Evolutionary conservation across 2,113 vertebrate species (phyloP), one percentile per base, ranked within the genome.

Genomic region (Dasyprocta punctata): DNA sequence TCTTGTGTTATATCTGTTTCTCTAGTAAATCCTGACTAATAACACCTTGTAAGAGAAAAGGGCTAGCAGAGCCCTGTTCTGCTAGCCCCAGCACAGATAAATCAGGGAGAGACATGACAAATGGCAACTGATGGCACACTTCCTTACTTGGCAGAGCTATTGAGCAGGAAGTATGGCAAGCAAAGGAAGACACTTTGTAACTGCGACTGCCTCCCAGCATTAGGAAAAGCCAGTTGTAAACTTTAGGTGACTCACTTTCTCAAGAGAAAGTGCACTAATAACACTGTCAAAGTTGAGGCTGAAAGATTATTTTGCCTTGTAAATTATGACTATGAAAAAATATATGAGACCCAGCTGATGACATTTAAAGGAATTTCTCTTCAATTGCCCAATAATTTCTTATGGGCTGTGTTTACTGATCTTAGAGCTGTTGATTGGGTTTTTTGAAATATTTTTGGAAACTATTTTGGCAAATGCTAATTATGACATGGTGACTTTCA

Each of bases 311-410:
- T 97, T 92, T 73, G 52, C 1, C 38, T 94, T 86, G 69, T 82
- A 36, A 85, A 54, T 90, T 89, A 88, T 61, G 92, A 69, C 38
- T 49, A n/a, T 54, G 58, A 90, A 89, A 89, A 92, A 94, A 19
- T 30, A 9, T 90, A 33, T 85, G 30, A 69, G 41, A 71, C 33
- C 52, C 20, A 86, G 52, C 77, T 71, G 67, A 71, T 87, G 33
- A 61, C 44, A 49, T 84, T 94, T 86, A 73, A 4, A 65, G 71
- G 30, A 58, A 47, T 49, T 49, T 94, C 38, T 87, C 52, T 85
- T 88, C 26, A 56, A 33, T 33, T 87, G 36, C n/a, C 49, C 83
- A 65, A 54, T 86, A 82, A 84, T 14, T 60, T 17, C 60, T 71
- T 30, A 28, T 36, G 44, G 24, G 5, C 26, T 95, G 65, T 26